These are phyloP conservation scores for Ooceraea biroi DNA, from an alignment of 1,140 invertebrate genomes.

Conservation along the genomic window DNA sequence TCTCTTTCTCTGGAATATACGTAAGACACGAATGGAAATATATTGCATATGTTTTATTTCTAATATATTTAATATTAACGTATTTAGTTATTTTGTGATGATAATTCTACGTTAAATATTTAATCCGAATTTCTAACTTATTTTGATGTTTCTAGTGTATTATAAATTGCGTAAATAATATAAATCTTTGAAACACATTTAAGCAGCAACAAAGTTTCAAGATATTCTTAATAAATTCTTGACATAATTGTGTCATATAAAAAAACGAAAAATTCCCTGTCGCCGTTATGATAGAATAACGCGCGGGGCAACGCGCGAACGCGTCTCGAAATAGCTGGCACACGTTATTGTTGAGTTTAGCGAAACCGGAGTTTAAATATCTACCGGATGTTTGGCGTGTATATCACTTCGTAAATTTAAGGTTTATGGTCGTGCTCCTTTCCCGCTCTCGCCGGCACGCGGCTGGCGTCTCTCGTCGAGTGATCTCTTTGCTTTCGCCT, in stretches of 20 bases:
- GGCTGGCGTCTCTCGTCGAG: background rate
- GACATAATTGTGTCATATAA: background rate
- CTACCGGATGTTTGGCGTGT: constrained; percentile 85
- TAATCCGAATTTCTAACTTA: too few relatives aligned
- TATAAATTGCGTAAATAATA: background rate
- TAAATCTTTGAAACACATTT: background rate
- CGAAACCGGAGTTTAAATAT: constrained; percentile 84
- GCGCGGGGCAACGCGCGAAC: constrained; percentile 15
- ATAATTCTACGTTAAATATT: background rate
- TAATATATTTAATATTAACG: constrained; percentile 37
- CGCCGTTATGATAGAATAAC: background rate
- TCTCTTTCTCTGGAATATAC: too few relatives aligned
- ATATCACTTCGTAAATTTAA: constrained; percentile 86
- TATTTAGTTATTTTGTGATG: background rate
- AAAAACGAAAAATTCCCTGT: background rate
- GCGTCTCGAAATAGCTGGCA: constrained; percentile 78
- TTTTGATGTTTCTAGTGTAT: background rate
- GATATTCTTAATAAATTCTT: background rate
- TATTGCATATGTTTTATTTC: background rate
- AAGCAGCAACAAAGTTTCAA: background rate
- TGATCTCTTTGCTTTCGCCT: background rate
- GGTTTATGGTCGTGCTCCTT: constrained; percentile 81
- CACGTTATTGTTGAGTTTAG: constrained; percentile 81
- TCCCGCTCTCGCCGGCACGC: background rate
- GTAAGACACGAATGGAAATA: too few relatives aligned